A percentile compares a stretch with the other conserved stretches of the same genome.
phyloP scores from a whole-genome alignment of 2,888 invertebrate genomes.

The Scelioninae gen. 1 region DNA sequence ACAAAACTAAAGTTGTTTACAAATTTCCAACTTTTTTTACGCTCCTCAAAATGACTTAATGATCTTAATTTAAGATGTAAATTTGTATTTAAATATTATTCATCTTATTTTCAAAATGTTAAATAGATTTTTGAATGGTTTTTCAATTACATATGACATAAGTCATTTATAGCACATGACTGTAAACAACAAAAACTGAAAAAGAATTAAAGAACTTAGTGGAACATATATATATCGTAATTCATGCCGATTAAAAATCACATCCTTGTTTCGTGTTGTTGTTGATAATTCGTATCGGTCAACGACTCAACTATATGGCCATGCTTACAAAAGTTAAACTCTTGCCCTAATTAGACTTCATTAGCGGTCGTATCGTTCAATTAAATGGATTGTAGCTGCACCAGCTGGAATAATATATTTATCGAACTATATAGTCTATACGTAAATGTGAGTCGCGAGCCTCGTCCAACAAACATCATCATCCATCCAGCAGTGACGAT shows the following conservation, averaged over 20 bases:
- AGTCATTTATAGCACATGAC: too few relatives aligned
- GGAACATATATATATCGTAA: conserved; percentile 10
- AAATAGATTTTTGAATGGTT: too few relatives aligned
- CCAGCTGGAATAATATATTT: conserved; percentile 47
- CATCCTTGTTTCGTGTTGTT: conserved; percentile 20
- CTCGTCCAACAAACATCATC: conserved; percentile 6
- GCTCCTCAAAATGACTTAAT: too few relatives aligned
- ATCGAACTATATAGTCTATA: conserved; percentile 35
- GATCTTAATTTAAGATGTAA: too few relatives aligned
- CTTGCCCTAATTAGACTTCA: conserved; percentile 62
- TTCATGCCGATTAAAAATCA: conserved; percentile 32
- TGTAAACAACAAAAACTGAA: neutral
- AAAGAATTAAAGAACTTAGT: neutral
- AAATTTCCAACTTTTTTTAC: too few relatives aligned
- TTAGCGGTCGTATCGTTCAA: conserved; percentile 54
- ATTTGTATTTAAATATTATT: too few relatives aligned
- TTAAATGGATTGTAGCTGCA: conserved; percentile 38
- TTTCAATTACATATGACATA: too few relatives aligned
- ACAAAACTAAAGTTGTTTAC: neutral
- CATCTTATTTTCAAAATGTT: too few relatives aligned
- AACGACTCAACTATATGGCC: conserved; percentile 47
- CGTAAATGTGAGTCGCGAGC: conserved; percentile 8
- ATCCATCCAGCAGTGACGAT: neutral
- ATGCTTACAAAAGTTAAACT: conserved; percentile 52
- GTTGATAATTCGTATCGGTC: conserved; percentile 61